A percentile compares a stretch with the other conserved stretches of the same genome.
Evolutionary conservation across 2,113 vertebrate species (phyloP).

Genomic region (Ceyx cyanopectus): DNA sequence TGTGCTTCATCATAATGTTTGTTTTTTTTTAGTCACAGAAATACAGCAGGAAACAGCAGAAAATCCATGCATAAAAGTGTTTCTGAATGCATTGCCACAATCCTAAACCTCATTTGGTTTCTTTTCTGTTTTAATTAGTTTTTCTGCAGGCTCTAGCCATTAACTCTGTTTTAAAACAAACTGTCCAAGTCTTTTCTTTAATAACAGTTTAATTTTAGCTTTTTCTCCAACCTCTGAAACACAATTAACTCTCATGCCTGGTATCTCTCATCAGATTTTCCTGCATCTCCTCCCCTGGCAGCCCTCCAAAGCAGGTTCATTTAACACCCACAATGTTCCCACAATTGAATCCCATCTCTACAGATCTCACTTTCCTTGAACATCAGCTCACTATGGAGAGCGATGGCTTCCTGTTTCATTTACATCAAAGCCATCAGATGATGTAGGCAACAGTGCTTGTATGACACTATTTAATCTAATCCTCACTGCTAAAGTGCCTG

Average conservation of each 20-base stretch:
- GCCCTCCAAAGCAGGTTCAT: conserved; percentile 68
- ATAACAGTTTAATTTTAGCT: conserved; percentile 67
- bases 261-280: conserved; percentile 59
- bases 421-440: conserved; percentile 38
- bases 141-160: conserved; percentile 19
- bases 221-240: not conserved
- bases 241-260: conserved; percentile 48
- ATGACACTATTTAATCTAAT: conserved; percentile 14
- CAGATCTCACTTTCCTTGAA: conserved; percentile 48
- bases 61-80: conserved; percentile 49
- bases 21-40: conserved; percentile 17
- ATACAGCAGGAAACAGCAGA: conserved; percentile 23
- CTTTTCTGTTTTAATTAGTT: conserved; percentile 65
- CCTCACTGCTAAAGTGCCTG: not conserved
- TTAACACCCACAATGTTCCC: conserved; percentile 69
- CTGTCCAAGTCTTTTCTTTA: conserved; percentile 61
- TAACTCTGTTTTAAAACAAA: conserved; percentile 71
- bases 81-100: conserved; percentile 11
- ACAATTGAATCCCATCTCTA: conserved; percentile 43
- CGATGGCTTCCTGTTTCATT: not conserved
- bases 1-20: not conserved
- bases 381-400: conserved; percentile 18
- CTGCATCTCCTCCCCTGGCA: conserved; percentile 61
- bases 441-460: conserved; percentile 5
- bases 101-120: conserved; percentile 53